Base-by-base conservation (phyloP, 2,797 vertebrate genomes). In the Danionella dracula region DNA sequence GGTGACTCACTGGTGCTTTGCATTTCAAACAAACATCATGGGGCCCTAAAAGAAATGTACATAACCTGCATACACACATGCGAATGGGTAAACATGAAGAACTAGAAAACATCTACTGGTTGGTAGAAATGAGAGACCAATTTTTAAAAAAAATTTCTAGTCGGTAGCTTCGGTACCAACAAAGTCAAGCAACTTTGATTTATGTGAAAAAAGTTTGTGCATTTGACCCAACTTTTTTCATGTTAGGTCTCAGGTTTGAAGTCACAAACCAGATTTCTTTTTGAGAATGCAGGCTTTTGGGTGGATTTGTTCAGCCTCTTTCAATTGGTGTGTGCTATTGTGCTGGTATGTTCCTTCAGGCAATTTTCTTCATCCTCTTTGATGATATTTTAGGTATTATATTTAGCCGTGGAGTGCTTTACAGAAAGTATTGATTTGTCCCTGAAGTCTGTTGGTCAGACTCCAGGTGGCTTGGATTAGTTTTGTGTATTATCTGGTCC, bases 21-120 rank as follows among this genome's bases (percentile, higher is more conserved):
- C 72, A 72, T 70, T 69, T 70, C 66, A 77, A 72, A 77, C 41
- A 38, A 65, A 48, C 38, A 19, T 66, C 32, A 40, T 76, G 59
- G 32, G 29, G 53, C 49, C 41, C 31, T 37, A 41, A 42, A 61
- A 44, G 29, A 44, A 53, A 20, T 54, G 16, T 31, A 54, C 10
- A 35, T 17, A 45, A 35, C 40, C 41, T 27, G 8, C 15, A 41
- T 15, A 12, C 16, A 15, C 5, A 42, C 12, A 27, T 27, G 13
- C 55, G 27, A 8, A 31, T 32, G 16, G 21, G 11, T 35, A 44
- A 40, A 54, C 69, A 32, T 41, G 35, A 34, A 7, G 20, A 29
- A 66, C 21, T 16, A 42, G 37, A 53, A 23, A 54, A 40, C 63
- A 38, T 11, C 23, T 27, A 27, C 6, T 27, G 23, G 23, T 27